Base-by-base conservation (phyloP, 1,140 invertebrate species). In the Ceratina australensis region DNA sequence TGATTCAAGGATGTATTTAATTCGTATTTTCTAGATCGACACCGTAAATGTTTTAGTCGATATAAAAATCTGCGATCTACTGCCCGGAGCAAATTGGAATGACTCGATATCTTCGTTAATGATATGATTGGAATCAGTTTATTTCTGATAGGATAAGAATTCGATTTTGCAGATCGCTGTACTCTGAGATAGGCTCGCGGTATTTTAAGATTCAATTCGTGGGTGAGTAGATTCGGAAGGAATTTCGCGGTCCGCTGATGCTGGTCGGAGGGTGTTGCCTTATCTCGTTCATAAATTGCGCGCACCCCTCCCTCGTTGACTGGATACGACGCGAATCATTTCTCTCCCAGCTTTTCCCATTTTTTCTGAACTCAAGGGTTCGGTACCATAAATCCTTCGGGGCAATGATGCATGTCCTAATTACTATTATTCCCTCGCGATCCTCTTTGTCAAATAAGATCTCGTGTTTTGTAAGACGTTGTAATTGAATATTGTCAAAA, bases 261-360 rank as follows among this genome's bases (percentile, higher is more conserved):
- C 7, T n/a, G 18, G 54, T 13, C n/a, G 1, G 13, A 42, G 73
- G 7, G 4, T 49, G 42, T 26, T 13, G 72, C 18, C 54, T 75
- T 75, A 60, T 68, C 64, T 28, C 1, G 8, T 42, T 77, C 74
- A 49, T 71, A 71, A 52, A 77, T 77, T 63, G 49, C 15, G 18
- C 26, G 26, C 22, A 71, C 67, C 74, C 33, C 33, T 42, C 33
- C 33, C 28, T 71, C 28, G 66, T 63, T 54, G 49, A 61, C 42
- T 42, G 13, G 54, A 61, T 61, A 75, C 54, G 22, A n/a, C 50
- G 18, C 16, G 5, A 15, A 49, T 3, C 15, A 24, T 75, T 47
- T 60, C 20, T 33, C 12, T 10, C 49, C 18, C 8, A 49, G 3
- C 28, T n/a, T 42, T 28, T 57, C 0, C 18, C 13, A n/a, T 28